phyloP scores from a whole-genome alignment of 2,797 vertebrate genomes.

The Lycodopsis pacificus region DNA sequence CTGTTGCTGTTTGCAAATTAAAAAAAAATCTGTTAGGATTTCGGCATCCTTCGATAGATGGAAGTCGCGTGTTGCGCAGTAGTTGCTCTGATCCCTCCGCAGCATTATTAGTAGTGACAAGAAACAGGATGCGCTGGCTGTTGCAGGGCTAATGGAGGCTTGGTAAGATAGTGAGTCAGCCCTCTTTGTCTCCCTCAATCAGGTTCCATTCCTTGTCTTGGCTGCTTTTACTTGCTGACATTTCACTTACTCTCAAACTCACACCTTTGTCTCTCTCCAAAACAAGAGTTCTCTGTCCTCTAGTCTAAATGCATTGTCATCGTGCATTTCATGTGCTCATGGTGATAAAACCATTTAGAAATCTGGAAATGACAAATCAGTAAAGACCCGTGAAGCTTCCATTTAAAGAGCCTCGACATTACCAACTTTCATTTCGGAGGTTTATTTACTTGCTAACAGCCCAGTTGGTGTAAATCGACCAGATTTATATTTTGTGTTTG shows the following conservation, averaged over 20 bases:
- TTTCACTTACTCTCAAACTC: slow-evolving; percentile 19
- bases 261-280: neutral
- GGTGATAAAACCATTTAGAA: neutral
- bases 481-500: neutral
- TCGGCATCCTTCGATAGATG: neutral
- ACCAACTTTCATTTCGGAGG: neutral
- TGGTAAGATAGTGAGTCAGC: slow-evolving; percentile 17
- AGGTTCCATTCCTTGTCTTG: slow-evolving; percentile 10
- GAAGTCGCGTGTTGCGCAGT: neutral
- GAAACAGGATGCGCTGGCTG: neutral
- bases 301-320: neutral
- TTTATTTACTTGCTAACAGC: neutral
- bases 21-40: neutral
- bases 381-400: neutral
- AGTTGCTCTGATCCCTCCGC: neutral
- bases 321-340: neutral
- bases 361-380: neutral
- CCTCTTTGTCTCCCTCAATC: slow-evolving; percentile 15
- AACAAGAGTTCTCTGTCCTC: neutral
- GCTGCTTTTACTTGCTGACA: slow-evolving; percentile 23
- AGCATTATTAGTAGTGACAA: neutral
- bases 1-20: neutral
- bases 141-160: slow-evolving; percentile 2
- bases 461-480: neutral
- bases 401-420: neutral